phyloP scores from a whole-genome alignment of 2,797 vertebrate species.

The Prunella strophiata region DNA sequence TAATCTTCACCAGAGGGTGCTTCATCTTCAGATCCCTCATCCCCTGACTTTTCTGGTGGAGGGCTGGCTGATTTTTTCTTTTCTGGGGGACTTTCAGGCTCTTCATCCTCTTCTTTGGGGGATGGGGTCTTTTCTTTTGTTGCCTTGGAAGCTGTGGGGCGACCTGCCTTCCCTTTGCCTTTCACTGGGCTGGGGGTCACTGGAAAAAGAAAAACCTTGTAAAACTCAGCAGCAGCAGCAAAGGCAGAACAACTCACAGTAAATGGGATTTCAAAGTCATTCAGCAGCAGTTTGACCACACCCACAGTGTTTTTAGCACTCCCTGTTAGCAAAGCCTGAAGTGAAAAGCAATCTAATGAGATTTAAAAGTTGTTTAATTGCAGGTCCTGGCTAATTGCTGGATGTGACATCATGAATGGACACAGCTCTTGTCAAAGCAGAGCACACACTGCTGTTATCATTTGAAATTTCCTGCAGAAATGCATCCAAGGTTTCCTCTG shows the following conservation, averaged over 20 bases:
- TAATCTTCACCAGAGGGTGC: constrained; percentile 97
- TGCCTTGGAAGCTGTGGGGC: constrained; percentile 89
- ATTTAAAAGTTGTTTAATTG: neutral
- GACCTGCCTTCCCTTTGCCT: constrained; percentile 94
- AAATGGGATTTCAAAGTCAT: neutral
- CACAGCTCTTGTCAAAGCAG: neutral
- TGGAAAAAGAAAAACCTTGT: constrained; percentile 64
- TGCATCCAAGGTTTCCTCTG: neutral
- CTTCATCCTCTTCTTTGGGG: constrained; percentile 89
- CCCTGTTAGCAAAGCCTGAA: neutral
- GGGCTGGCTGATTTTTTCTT: constrained; percentile 87
- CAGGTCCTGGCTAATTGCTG: neutral
- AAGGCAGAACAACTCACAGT: neutral
- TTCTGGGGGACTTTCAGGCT: constrained; percentile 81
- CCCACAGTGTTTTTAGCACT: fast-evolving
- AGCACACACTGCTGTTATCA: fast-evolving
- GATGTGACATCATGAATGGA: neutral
- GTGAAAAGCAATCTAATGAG: neutral
- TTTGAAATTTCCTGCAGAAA: neutral
- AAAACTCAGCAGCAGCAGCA: neutral
- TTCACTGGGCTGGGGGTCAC: constrained; percentile 98
- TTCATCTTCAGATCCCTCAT: constrained; percentile 97
- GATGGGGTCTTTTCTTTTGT: constrained; percentile 92
- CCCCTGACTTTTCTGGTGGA: constrained; percentile 86
- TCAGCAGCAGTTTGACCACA: neutral